Evolutionary conservation across 2,113 vertebrate genomes (phyloP).

Genomic region (Cololabis saira): DNA sequence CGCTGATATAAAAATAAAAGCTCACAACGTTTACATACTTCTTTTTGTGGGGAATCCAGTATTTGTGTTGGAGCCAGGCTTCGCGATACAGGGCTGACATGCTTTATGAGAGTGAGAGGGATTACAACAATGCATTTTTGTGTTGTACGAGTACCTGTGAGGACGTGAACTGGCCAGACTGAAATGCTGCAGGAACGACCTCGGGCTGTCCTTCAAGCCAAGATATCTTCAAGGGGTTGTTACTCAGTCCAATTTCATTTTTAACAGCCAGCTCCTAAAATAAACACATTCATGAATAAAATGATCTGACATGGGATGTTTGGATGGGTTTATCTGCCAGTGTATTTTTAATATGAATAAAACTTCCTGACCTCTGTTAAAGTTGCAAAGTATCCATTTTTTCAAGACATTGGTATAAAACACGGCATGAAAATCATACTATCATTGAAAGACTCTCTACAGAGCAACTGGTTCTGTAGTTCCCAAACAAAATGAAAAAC

Average conservation of each 20-base stretch:
- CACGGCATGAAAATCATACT: background rate
- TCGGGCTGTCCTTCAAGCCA: conserved; percentile 91
- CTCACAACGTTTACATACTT: conserved; percentile 69
- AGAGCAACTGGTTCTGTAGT: background rate
- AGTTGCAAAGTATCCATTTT: conserved; percentile 6
- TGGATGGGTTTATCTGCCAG: background rate
- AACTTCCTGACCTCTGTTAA: background rate
- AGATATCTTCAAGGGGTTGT: conserved; percentile 92
- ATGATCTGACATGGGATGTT: background rate
- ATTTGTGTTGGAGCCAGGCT: conserved; percentile 64
- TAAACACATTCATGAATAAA: background rate
- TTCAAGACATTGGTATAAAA: background rate
- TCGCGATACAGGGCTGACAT: conserved; percentile 40
- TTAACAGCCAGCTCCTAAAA: conserved; percentile 90
- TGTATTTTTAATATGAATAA: background rate
- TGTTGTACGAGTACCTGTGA: conserved; percentile 82
- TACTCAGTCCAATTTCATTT: conserved; percentile 89
- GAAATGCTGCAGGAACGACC: conserved; percentile 25
- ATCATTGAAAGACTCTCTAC: background rate
- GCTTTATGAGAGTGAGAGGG: conserved; percentile 25
- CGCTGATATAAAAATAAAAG: conserved; percentile 67
- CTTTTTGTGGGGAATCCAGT: conserved; percentile 40
- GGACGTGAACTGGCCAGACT: conserved; percentile 55
- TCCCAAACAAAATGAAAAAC: background rate
- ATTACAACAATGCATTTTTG: conserved; percentile 12